A percentile compares a stretch with the other conserved stretches of the same genome.
Conservation (phyloP, 2,113 vertebrate genomes). For the Cnemophilus loriae region DNA sequence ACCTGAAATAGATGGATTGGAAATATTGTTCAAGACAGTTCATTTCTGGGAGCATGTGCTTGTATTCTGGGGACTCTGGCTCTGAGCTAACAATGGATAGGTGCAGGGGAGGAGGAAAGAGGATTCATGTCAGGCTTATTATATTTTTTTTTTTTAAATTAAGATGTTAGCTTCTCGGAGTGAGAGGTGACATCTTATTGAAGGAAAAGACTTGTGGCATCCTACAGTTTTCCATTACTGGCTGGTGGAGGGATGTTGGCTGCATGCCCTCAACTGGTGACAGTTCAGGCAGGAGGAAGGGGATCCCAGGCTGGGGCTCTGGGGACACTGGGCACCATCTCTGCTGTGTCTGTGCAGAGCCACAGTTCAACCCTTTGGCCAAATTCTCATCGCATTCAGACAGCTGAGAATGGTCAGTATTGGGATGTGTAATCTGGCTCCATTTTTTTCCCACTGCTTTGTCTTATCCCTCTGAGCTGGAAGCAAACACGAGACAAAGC, state of each 20-base stretch:
- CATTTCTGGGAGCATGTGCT: not conserved
- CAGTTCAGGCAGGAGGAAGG: not conserved
- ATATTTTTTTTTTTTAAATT: not conserved
- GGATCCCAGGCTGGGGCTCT: rapidly evolving
- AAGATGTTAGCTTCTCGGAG: not conserved
- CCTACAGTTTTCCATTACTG: not conserved
- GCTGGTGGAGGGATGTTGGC: not conserved
- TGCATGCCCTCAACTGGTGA: not conserved
- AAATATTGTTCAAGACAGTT: not conserved
- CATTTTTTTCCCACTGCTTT: not conserved
- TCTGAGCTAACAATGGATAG: not conserved
- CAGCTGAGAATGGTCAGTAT: not conserved
- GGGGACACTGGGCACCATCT: rapidly evolving
- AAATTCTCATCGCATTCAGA: rapidly evolving
- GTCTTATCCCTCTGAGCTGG: not conserved
- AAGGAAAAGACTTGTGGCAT: not conserved
- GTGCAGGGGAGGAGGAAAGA: not conserved
- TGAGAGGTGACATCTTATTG: not conserved
- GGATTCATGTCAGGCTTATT: not conserved
- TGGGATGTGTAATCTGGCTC: not conserved
- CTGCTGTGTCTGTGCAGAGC: not conserved
- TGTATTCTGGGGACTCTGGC: not conserved
- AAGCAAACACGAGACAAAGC: not conserved
- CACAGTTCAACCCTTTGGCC: not conserved
- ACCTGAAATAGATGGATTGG: not conserved